A percentile compares a stretch with the other conserved stretches of the same genome.
These are phyloP conservation scores for Chesias legatella DNA, from an alignment of 2,888 invertebrate genomes.

Conservation along the genomic window DNA sequence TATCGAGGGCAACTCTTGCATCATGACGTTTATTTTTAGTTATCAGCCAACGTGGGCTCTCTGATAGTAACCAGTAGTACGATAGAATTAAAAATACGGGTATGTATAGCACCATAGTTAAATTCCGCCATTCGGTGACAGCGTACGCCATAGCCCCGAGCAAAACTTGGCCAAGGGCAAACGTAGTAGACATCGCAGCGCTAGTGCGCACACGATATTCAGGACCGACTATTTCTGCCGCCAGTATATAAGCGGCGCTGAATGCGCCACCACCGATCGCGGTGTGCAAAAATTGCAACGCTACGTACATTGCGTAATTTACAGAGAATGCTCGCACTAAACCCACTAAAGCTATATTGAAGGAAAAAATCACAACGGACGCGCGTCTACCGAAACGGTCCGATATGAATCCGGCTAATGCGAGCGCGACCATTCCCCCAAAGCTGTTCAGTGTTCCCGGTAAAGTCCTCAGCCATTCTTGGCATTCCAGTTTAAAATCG, in stretches of 20 bases:
- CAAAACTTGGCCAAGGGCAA: conserved; percentile 85
- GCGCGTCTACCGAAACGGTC: conserved; percentile 77
- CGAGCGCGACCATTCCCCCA: conserved; percentile 85
- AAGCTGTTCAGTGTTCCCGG: conserved; percentile 88
- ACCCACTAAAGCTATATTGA: conserved; percentile 61
- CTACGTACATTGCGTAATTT: conserved; percentile 64
- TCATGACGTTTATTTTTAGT: conserved; percentile 82
- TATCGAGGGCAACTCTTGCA: conserved; percentile 80
- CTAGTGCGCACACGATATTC: conserved; percentile 86
- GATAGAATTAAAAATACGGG: conserved; percentile 84
- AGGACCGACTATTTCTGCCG: conserved; percentile 88
- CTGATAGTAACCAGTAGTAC: conserved; percentile 85
- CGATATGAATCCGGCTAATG: conserved; percentile 84
- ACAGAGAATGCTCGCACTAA: conserved; percentile 64
- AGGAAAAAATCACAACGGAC: conserved; percentile 63
- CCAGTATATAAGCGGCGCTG: conserved; percentile 76
- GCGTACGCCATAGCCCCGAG: conserved; percentile 84
- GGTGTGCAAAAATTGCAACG: conserved; percentile 61
- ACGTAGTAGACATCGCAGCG: conserved; percentile 84
- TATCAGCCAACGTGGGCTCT: conserved; percentile 88
- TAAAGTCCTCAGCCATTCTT: conserved; percentile 85
- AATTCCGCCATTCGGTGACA: conserved; percentile 84
- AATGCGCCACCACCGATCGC: conserved; percentile 68
- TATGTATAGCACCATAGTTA: conserved; percentile 83
- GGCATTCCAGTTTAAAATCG: conserved; percentile 67